phyloP scores from a whole-genome alignment of 2,113 vertebrate genomes.

The Psittacula cyanocephala region DNA sequence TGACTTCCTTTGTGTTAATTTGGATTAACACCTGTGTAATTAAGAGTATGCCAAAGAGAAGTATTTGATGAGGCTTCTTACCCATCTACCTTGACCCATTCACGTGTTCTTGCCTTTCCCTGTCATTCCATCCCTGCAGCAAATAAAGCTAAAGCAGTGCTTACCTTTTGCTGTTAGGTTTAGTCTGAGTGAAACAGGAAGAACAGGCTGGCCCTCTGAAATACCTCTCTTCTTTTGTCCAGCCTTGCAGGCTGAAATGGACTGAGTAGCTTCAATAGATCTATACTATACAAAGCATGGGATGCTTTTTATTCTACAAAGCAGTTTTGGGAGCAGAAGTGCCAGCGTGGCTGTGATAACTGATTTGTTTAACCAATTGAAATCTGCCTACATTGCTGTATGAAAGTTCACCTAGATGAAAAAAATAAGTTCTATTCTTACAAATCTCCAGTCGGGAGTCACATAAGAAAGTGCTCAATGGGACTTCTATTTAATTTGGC shows the following conservation, averaged over 20 bases:
- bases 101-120: not conserved
- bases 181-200: not conserved
- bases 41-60: not conserved
- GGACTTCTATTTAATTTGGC: not conserved
- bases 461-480: not conserved
- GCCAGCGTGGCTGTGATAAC: not conserved
- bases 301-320: not conserved
- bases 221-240: not conserved
- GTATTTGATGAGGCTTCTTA: not conserved
- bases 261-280: not conserved
- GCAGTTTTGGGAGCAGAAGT: not conserved
- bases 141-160: not conserved
- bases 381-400: not conserved
- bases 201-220: not conserved
- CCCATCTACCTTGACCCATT: not conserved
- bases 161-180: not conserved
- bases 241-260: not conserved
- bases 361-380: not conserved
- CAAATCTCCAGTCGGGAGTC: not conserved
- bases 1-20: not conserved
- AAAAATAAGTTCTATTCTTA: not conserved
- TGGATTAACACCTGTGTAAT: not conserved
- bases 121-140: not conserved
- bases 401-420: not conserved
- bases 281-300: not conserved